Conservation (phyloP, 2,113 vertebrate species). For the Procavia capensis region DNA sequence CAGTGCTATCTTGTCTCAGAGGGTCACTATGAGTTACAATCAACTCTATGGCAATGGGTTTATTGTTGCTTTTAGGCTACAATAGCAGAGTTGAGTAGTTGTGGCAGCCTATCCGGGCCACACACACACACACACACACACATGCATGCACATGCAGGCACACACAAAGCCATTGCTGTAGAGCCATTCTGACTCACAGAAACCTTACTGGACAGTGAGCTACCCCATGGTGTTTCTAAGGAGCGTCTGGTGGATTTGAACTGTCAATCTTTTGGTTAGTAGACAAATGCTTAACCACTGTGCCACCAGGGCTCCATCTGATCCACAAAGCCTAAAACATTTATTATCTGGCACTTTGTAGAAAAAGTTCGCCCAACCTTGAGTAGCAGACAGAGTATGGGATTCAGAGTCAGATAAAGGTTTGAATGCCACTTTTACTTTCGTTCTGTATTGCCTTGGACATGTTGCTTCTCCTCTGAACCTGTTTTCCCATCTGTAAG, state of each 20-base stretch:
- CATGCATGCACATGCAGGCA: no score
- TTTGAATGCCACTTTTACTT: background rate
- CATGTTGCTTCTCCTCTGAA: background rate
- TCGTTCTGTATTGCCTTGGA: background rate
- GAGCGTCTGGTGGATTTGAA: no score
- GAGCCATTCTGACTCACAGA: no score
- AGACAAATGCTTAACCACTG: no score
- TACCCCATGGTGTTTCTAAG: no score
- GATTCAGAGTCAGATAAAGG: background rate
- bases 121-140: no score
- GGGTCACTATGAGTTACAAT: background rate
- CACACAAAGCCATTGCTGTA: no score
- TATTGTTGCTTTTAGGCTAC: background rate
- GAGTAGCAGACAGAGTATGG: background rate
- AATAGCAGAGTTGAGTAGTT: background rate
- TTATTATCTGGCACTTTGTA: background rate
- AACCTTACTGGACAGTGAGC: no score
- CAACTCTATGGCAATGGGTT: background rate
- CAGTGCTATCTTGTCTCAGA: background rate
- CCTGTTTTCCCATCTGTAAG: background rate
- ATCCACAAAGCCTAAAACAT: background rate
- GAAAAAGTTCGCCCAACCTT: background rate
- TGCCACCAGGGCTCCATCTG: background rate
- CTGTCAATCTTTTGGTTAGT: no score
- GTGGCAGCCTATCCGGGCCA: background rate